Evolutionary conservation across 2,888 invertebrate species (phyloP).

Genomic region (Melinaea menophilus): DNA sequence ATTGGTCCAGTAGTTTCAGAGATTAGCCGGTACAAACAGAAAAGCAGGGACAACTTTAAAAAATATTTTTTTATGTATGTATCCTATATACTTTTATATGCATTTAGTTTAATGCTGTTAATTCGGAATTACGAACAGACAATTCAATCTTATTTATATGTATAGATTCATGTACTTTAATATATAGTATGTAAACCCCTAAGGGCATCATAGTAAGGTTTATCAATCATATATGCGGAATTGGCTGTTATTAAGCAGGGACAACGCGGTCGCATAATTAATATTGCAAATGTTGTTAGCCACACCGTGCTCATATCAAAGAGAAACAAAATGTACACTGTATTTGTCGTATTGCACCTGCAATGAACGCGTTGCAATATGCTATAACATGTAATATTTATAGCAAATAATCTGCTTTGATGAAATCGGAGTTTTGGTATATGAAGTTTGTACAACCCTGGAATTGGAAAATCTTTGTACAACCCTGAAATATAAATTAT

Average conservation of each 20-base stretch:
- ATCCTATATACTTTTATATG: no score
- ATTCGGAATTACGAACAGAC: no score
- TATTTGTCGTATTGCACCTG: background rate
- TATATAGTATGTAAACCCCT: no score
- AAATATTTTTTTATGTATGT: no score
- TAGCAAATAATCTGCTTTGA: background rate
- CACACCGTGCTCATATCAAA: slow-evolving; percentile 11
- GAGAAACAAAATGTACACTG: slow-evolving; percentile 15
- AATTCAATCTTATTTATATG: no score
- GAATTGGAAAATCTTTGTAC: background rate
- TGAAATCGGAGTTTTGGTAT: background rate
- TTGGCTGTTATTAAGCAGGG: slow-evolving; percentile 60
- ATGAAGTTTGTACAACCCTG: no score
- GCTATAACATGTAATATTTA: background rate
- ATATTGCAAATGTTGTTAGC: slow-evolving; percentile 75
- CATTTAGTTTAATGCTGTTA: no score
- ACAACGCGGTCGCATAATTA: slow-evolving; percentile 62
- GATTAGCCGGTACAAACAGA: no score
- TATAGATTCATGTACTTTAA: no score
- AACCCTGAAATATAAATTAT: background rate
- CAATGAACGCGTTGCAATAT: background rate
- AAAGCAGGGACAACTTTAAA: no score
- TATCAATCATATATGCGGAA: slow-evolving; percentile 60
- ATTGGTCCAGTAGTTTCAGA: no score
- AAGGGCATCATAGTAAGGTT: slow-evolving; percentile 33